Conservation (phyloP, 2,888 invertebrate species). For the Hyalella azteca region DNA sequence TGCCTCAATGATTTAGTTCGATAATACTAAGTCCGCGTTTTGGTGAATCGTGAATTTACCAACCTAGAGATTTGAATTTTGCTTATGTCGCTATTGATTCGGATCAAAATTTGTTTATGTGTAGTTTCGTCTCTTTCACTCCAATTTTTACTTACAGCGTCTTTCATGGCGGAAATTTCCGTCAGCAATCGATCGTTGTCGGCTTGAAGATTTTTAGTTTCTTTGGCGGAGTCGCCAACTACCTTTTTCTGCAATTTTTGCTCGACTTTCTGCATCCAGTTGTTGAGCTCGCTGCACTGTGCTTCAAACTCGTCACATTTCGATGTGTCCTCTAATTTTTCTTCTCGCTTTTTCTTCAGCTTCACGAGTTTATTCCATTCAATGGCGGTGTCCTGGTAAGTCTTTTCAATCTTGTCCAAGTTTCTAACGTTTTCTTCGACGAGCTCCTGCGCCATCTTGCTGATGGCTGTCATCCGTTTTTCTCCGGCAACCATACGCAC, state of each 20-base stretch:
- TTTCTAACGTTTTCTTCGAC: conserved; percentile 5
- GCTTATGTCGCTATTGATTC: no score
- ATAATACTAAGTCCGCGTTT: no score
- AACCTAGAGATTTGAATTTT: no score
- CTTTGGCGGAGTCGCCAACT: neutral
- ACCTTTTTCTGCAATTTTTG: neutral
- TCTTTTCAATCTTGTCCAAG: neutral
- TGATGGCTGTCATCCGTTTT: conserved; percentile 10
- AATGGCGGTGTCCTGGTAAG: neutral
- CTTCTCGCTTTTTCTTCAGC: neutral
- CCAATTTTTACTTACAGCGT: neutral
- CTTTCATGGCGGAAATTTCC: neutral
- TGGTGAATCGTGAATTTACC: no score
- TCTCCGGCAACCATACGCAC: neutral
- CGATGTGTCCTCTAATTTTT: neutral
- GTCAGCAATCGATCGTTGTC: neutral
- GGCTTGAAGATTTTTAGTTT: neutral
- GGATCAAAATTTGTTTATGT: no score
- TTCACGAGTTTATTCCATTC: neutral
- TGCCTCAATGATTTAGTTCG: no score
- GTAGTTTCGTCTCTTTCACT: no score
- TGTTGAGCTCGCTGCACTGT: neutral
- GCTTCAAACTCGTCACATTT: neutral
- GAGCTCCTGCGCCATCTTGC: neutral
- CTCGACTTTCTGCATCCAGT: neutral